Conservation (phyloP, 2,888 invertebrate genomes). For the Apocheima hispidaria region DNA sequence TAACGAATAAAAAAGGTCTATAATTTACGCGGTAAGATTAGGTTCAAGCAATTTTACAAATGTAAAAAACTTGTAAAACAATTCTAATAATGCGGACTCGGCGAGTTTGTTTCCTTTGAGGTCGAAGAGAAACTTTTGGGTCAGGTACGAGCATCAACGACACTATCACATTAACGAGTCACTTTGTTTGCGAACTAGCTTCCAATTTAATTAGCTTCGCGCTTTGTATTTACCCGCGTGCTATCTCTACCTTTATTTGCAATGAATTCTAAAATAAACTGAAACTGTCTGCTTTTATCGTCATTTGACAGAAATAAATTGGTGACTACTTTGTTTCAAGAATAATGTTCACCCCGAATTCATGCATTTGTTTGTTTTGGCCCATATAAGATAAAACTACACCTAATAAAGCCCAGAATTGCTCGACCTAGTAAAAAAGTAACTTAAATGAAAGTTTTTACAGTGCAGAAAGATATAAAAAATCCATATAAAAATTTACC, state of each 20-base stretch:
- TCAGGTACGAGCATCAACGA: conserved; percentile 64
- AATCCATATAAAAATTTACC: too few species aligned
- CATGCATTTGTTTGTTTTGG: neutral
- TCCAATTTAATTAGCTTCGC: conserved; percentile 69
- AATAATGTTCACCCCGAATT: conserved; percentile 27
- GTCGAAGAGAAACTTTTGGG: conserved; percentile 65
- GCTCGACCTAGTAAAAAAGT: too few species aligned
- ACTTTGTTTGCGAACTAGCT: conserved; percentile 66
- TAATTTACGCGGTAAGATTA: conserved; percentile 7
- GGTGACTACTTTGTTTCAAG: conserved; percentile 11
- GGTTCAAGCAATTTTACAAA: conserved; percentile 17
- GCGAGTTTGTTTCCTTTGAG: conserved; percentile 58
- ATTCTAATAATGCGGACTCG: conserved; percentile 55
- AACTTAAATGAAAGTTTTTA: too few species aligned
- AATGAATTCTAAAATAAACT: conserved; percentile 31
- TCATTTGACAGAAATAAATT: conserved; percentile 19
- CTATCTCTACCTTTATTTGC: conserved; percentile 21
- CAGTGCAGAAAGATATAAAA: too few species aligned
- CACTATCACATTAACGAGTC: conserved; percentile 73
- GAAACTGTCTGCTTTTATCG: conserved; percentile 15
- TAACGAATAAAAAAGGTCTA: too few species aligned
- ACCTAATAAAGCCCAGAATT: neutral
- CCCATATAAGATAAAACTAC: neutral
- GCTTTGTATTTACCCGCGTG: conserved; percentile 46
- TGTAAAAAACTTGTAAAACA: conserved; percentile 57